Base-by-base conservation (phyloP, 2,113 vertebrate species). In the Psettodes erumei region DNA sequence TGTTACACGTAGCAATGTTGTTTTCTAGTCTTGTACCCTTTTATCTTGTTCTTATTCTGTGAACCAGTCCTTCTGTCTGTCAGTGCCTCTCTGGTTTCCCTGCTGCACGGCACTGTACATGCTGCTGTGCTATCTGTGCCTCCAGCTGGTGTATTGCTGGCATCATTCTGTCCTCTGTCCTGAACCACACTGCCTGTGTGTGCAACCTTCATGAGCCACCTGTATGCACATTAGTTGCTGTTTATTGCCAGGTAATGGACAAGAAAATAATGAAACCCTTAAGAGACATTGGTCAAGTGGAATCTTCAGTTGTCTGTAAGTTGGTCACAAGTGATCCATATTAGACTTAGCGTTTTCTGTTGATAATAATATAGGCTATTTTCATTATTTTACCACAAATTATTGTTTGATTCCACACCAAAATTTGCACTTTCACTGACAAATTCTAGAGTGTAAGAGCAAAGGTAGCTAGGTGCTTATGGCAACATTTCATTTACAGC, bases 61-160 rank as follows among this genome's bases (percentile, higher is more conserved):
- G 23, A 54, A 61, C 18, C 40, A 33, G 28, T 74, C 80, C 48
- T 2, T 71, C 58, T 75, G 79, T 83, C 77, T 75, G 69, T 83
- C 74, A 73, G 27, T 35, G 56, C 45, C 19, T 65, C 56, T 43
- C 12, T 53, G 59, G 71, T 23, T 27, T 63, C 79, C 43, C 37
- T 65, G 67, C 75, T 73, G 77, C 74, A 75, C 23, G 77, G 81
- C 81, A 74, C 55, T 75, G 68, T 68, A 78, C 58, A 58, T 64
- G 55, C 72, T 21, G 54, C 79, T 74, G 79, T 77, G 86, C 82
- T 85, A 64, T 82, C 67, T 71, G 61, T 65, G 84, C 64, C 67
- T 85, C 71, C 85, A 84, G 83, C 89, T 90, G 77, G 21, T 81
- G 84, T 81, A 78, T 82, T 58, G 63, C 72, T 83, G 70, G 54